Evolutionary conservation across 1,140 invertebrate species (phyloP).

Genomic region (Heliconius melpomene): DNA sequence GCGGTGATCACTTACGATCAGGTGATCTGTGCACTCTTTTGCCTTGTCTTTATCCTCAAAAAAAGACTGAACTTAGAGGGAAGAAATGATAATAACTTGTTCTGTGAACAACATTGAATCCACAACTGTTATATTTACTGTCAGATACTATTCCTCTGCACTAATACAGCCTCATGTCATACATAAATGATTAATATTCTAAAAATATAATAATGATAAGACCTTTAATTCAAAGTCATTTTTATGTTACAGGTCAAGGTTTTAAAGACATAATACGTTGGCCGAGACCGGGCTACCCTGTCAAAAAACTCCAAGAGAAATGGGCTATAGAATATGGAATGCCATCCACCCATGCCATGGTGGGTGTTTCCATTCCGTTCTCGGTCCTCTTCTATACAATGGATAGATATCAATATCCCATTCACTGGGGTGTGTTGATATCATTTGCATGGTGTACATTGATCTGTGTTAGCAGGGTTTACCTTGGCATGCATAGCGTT

Average conservation of each 20-base stretch:
- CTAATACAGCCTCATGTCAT: no score
- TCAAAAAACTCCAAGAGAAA: constrained; percentile 90
- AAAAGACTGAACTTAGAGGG: no score
- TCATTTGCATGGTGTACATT: constrained; percentile 86
- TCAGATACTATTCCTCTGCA: no score
- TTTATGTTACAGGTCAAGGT: constrained; percentile 87
- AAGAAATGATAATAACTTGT: no score
- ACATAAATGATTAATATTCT: no score
- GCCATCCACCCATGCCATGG: constrained; percentile 97
- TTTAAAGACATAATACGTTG: constrained; percentile 93
- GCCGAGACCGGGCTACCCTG: constrained; percentile 92
- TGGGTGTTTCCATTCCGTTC: constrained; percentile 92
- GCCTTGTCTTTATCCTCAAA: no score
- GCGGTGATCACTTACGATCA: no score
- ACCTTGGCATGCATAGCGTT: constrained; percentile 96
- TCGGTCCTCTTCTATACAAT: constrained; percentile 90
- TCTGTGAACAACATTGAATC: no score
- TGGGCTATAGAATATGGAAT: constrained; percentile 95
- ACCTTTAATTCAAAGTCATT: background rate
- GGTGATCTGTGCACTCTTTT: no score
- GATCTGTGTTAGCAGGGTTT: constrained; percentile 92
- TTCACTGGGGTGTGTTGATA: constrained; percentile 79
- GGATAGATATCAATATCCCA: constrained; percentile 89
- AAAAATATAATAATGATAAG: no score
- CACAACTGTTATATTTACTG: no score